Evolutionary conservation across 2,113 vertebrate species (phyloP).

Genomic region (Hippolais icterina): DNA sequence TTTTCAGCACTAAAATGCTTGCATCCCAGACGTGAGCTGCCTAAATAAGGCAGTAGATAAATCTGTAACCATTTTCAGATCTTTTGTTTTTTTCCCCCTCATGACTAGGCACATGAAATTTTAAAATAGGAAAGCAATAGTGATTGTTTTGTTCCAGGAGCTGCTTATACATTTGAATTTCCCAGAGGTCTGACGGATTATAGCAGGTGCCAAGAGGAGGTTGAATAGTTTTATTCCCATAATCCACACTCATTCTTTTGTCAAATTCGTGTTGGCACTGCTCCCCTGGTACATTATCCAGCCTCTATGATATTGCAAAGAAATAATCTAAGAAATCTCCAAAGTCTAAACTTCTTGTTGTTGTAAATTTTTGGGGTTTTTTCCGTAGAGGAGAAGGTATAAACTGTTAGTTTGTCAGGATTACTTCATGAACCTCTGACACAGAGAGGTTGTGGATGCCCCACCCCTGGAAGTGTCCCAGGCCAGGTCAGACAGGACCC

Average conservation of each 20-base stretch:
- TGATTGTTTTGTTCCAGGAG: not conserved
- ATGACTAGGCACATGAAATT: not conserved
- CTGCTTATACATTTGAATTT: not conserved
- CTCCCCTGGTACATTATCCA: not conserved
- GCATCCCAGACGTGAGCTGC: not conserved
- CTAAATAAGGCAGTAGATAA: not conserved
- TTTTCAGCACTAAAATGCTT: not conserved
- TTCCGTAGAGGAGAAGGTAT: not conserved
- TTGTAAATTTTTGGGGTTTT: not conserved
- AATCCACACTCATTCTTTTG: not conserved
- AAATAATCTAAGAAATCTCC: no score
- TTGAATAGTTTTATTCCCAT: not conserved
- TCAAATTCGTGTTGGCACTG: not conserved
- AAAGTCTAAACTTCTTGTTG: not conserved
- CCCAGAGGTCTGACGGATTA: not conserved
- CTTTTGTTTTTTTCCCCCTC: not conserved
- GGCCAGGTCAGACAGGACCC: not conserved
- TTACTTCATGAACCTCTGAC: not conserved
- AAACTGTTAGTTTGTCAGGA: fast-evolving
- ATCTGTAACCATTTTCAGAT: not conserved
- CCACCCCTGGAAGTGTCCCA: not conserved
- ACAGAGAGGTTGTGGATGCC: not conserved
- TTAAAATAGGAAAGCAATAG: not conserved
- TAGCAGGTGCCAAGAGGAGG: not conserved
- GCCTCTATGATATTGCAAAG: not conserved